These are phyloP conservation scores for Syrphus vitripennis DNA, from an alignment of 2,888 invertebrate genomes.

Conservation along the genomic window DNA sequence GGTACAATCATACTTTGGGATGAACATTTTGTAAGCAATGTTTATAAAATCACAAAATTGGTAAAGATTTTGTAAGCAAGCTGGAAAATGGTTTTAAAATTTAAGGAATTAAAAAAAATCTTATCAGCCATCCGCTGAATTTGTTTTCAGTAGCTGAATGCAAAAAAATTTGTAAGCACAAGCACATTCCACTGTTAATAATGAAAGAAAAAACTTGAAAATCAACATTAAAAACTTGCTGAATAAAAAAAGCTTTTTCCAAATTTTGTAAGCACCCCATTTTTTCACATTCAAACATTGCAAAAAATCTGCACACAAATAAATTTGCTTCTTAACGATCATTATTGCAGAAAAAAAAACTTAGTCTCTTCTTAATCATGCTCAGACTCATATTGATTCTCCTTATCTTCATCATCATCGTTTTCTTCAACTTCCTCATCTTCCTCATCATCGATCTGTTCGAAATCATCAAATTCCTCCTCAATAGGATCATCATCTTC, in stretches of 20 bases:
- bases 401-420: constrained; percentile 49
- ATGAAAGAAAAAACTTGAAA: background rate
- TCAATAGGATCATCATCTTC: constrained; percentile 47
- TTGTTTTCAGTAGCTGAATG: background rate
- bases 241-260: background rate
- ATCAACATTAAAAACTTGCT: background rate
- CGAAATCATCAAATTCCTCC: constrained; percentile 49
- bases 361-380: constrained; percentile 16
- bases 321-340: constrained; percentile 30
- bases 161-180: background rate
- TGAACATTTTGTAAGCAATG: background rate
- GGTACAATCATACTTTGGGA: background rate
- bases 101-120: background rate
- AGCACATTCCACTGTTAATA: background rate
- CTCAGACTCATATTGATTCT: constrained; percentile 44
- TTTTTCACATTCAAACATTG: background rate
- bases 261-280: background rate
- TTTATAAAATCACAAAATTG: background rate
- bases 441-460: constrained; percentile 30
- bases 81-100: background rate
- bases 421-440: constrained; percentile 49
- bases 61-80: background rate
- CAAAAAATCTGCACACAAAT: background rate
- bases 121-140: background rate
- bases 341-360: background rate